A percentile compares a stretch with the other conserved stretches of the same genome.
These are phyloP conservation scores for Dreissena polymorpha DNA, from an alignment of 1,140 invertebrate species.

Conservation along the genomic window DNA sequence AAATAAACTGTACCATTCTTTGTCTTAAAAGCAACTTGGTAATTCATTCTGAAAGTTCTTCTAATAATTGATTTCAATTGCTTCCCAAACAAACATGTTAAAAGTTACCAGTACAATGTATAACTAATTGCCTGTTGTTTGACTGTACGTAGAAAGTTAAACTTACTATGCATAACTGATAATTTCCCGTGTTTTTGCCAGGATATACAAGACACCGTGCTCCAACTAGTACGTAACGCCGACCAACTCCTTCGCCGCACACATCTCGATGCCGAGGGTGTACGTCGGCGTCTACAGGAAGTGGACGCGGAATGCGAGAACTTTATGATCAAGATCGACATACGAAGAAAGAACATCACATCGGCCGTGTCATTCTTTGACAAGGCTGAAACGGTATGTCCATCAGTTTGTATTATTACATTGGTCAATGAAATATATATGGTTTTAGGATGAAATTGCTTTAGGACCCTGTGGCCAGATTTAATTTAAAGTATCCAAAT, in stretches of 20 bases:
- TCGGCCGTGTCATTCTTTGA: conserved; percentile 88
- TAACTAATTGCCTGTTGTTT: too few relatives aligned
- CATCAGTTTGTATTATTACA: not conserved
- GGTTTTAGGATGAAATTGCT: too few relatives aligned
- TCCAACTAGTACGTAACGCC: conserved; percentile 89
- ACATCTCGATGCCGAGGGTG: conserved; percentile 86
- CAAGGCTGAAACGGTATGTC: conserved; percentile 84
- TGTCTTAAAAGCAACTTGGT: too few relatives aligned
- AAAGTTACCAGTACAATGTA: too few relatives aligned
- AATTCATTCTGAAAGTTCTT: too few relatives aligned
- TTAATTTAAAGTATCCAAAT: too few relatives aligned
- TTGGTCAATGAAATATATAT: too few relatives aligned
- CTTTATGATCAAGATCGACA: conserved; percentile 87
- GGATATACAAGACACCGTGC: conserved; percentile 87
- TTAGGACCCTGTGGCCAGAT: too few relatives aligned
- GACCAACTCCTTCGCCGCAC: conserved; percentile 87
- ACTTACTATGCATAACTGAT: not conserved
- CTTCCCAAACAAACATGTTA: too few relatives aligned
- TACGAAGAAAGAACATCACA: conserved; percentile 85
- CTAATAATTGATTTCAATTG: too few relatives aligned
- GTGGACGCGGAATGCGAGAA: conserved; percentile 88
- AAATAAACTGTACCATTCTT: too few relatives aligned
- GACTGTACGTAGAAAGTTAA: too few relatives aligned
- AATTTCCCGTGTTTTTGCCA: conserved; percentile 70
- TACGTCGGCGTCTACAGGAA: conserved; percentile 84